phyloP scores from a whole-genome alignment of 2,797 vertebrate species.

The Taeniopygia guttata region DNA sequence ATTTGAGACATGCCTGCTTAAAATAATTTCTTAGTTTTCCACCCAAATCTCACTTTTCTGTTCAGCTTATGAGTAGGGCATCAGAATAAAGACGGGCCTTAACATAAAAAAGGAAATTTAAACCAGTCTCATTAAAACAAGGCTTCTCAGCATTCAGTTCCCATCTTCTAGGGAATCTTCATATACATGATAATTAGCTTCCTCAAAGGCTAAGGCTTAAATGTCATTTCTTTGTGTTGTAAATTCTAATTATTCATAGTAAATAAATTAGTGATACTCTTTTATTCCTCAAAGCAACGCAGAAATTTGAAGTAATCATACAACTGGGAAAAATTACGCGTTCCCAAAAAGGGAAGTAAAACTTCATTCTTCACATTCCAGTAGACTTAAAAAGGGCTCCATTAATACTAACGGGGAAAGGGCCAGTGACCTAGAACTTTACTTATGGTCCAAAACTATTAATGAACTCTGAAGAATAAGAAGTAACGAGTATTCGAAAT shows the following conservation, averaged over 20 bases:
- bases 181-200: constrained; percentile 43
- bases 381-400: constrained; percentile 37
- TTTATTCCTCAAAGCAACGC: constrained; percentile 31
- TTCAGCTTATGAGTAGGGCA: not conserved
- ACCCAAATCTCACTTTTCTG: not conserved
- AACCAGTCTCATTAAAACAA: constrained; percentile 28
- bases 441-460: constrained; percentile 42
- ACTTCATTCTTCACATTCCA: constrained; percentile 65
- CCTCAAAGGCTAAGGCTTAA: constrained; percentile 34
- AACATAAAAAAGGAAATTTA: constrained; percentile 22
- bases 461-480: constrained; percentile 53
- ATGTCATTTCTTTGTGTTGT: constrained; percentile 55
- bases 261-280: constrained; percentile 54
- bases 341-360: constrained; percentile 55
- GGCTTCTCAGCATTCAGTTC: constrained; percentile 33
- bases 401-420: constrained; percentile 41
- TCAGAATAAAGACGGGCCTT: not conserved
- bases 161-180: constrained; percentile 25
- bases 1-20: not conserved
- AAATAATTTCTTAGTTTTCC: not conserved
- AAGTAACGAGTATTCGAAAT: constrained; percentile 26
- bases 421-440: constrained; percentile 65
- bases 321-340: constrained; percentile 59
- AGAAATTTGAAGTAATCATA: constrained; percentile 37
- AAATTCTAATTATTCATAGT: constrained; percentile 49